Evolutionary conservation across 1,140 invertebrate species (phyloP).

Genomic region (Listronotus bonariensis): DNA sequence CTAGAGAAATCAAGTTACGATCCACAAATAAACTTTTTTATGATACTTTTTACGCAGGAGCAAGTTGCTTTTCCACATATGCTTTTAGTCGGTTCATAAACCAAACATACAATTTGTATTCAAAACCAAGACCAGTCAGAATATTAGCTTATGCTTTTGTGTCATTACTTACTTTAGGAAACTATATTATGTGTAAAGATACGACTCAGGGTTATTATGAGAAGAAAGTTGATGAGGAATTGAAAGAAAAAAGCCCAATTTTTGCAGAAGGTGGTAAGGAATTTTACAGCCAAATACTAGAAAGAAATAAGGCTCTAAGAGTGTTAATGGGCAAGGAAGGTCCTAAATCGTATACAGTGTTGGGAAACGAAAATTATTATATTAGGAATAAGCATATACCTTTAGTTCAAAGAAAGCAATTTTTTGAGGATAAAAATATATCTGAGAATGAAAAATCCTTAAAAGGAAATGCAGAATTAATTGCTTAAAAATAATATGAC

Average conservation of each 20-base stretch:
- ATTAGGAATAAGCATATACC: conserved; percentile 67
- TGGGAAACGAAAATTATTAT: conserved; percentile 71
- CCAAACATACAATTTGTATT: conserved; percentile 61
- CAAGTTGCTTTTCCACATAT: conserved; percentile 58
- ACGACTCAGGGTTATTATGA: conserved; percentile 65
- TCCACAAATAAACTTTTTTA: conserved; percentile 62
- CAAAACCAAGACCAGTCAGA: conserved; percentile 58
- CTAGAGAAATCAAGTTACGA: conserved; percentile 68
- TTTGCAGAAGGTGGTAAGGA: conserved; percentile 74
- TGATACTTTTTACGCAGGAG: conserved; percentile 59
- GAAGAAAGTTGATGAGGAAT: conserved; percentile 62
- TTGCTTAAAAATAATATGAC: too few species aligned
- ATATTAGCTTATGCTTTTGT: conserved; percentile 63
- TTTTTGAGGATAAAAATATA: conserved; percentile 58
- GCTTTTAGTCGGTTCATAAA: conserved; percentile 60
- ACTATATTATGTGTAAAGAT: conserved; percentile 70
- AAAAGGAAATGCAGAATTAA: too few species aligned
- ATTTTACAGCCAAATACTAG: conserved; percentile 73
- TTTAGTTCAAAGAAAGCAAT: conserved; percentile 65
- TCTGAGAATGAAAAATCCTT: too few species aligned
- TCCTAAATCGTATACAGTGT: conserved; percentile 63
- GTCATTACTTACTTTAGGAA: conserved; percentile 61
- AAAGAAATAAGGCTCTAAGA: conserved; percentile 73
- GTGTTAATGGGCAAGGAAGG: conserved; percentile 65
- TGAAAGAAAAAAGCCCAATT: conserved; percentile 63